Evolutionary conservation across 2,113 vertebrate species (phyloP).

Genomic region (Microtus oregoni): DNA sequence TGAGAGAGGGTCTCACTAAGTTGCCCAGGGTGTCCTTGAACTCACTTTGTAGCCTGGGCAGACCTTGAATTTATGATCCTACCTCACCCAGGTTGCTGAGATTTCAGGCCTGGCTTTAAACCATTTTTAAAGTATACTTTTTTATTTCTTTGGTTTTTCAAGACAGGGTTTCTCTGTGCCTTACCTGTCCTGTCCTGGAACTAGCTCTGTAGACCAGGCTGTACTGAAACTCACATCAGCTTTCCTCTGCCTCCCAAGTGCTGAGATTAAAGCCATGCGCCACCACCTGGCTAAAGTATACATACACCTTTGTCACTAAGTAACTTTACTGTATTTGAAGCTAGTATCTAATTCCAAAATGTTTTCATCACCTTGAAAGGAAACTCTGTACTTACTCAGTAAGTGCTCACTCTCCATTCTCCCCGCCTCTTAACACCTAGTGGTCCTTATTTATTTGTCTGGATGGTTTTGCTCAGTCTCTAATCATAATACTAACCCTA

Average conservation of each 20-base stretch:
- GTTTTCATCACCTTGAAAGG: constrained; percentile 33
- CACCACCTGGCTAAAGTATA: too few species aligned
- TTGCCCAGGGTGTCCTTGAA: background rate
- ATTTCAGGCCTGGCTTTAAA: background rate
- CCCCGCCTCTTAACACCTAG: background rate
- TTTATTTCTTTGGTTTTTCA: background rate
- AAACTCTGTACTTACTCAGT: constrained; percentile 11
- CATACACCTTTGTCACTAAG: background rate
- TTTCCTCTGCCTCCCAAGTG: too few species aligned
- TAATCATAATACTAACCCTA: background rate
- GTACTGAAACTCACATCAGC: too few species aligned
- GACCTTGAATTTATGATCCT: background rate
- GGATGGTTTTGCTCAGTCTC: constrained; percentile 55
- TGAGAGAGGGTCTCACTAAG: background rate
- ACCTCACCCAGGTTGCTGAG: background rate
- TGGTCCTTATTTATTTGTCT: background rate
- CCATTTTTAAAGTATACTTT: background rate
- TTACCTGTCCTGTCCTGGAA: too few species aligned
- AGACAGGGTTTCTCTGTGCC: too few species aligned
- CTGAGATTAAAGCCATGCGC: too few species aligned
- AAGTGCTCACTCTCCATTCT: background rate
- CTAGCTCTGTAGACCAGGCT: too few species aligned
- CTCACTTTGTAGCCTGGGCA: background rate
- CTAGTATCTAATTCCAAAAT: constrained; percentile 45
- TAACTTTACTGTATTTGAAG: constrained; percentile 32